Evolutionary conservation across 2,888 invertebrate genomes (phyloP).

Genomic region (Macaria notata): DNA sequence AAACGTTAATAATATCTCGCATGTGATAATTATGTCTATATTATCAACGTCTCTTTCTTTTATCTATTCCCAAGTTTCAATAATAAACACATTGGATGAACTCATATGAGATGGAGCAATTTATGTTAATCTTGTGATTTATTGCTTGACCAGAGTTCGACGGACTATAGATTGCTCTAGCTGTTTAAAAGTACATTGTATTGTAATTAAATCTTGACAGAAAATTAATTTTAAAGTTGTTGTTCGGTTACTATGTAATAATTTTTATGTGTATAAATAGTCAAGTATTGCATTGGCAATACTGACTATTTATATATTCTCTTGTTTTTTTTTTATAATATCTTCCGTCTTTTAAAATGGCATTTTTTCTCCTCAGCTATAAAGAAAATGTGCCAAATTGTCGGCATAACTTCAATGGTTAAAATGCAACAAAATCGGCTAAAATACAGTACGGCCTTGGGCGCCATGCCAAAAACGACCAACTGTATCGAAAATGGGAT

Average conservation of each 20-base stretch:
- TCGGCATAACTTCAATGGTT: slow-evolving; percentile 23
- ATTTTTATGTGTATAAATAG: too few species aligned
- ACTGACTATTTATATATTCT: too few species aligned
- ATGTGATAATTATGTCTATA: slow-evolving; percentile 20
- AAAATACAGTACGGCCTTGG: slow-evolving; percentile 33
- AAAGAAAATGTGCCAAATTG: slow-evolving; percentile 24
- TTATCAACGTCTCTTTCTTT: slow-evolving; percentile 35
- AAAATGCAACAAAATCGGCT: slow-evolving; percentile 3
- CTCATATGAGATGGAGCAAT: slow-evolving; percentile 35
- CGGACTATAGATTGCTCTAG: too few species aligned
- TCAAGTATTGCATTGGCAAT: too few species aligned
- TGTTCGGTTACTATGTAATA: too few species aligned
- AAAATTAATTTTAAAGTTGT: too few species aligned
- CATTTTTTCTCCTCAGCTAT: too few species aligned
- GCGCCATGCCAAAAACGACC: slow-evolving; percentile 32
- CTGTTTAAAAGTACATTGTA: too few species aligned
- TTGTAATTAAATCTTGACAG: too few species aligned
- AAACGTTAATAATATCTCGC: slow-evolving; percentile 6
- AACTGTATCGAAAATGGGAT: slow-evolving; percentile 16
- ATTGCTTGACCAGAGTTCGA: too few species aligned
- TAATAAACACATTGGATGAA: slow-evolving; percentile 39
- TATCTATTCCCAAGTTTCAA: slow-evolving; percentile 35
- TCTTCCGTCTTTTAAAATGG: too few species aligned
- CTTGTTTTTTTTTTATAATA: too few species aligned
- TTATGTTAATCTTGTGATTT: neutral